Percentiles rank a stretch among this genome's conserved stretches.
Conservation (phyloP, 2,113 vertebrate species). For the Bos javanicus region DNA sequence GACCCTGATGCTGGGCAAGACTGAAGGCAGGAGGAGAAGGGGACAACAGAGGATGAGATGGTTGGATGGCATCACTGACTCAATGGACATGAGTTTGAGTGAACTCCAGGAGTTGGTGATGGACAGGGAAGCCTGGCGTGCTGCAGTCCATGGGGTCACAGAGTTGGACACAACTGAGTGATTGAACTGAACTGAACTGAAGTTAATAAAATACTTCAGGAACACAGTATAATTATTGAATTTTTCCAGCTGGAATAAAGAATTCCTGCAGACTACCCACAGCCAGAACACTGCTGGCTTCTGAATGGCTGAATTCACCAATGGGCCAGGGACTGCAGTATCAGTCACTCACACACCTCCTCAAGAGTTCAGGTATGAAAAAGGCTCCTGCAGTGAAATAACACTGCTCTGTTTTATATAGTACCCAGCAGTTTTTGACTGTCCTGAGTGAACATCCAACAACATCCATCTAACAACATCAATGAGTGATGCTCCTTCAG, state of each 20-base stretch:
- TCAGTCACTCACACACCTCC: neutral
- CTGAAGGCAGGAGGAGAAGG: neutral
- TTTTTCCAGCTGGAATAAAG: neutral
- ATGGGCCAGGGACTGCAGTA: neutral
- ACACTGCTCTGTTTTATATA: neutral
- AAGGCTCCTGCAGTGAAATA: neutral
- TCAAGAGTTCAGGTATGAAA: neutral
- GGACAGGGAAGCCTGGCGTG: neutral
- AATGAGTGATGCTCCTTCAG: neutral
- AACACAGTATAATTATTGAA: neutral
- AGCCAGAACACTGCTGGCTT: neutral
- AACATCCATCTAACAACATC: neutral
- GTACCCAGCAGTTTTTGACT: neutral
- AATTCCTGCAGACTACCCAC: neutral
- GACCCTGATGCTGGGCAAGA: neutral
- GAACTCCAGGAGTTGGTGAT: neutral
- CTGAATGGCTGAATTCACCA: neutral
- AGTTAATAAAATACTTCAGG: neutral
- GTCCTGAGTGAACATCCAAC: neutral
- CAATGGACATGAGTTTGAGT: neutral
- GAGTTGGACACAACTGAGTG: neutral
- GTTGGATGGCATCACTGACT: neutral
- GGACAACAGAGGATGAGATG: neutral
- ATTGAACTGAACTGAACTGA: neutral
- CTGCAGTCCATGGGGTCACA: neutral